Evolutionary conservation across 2,113 vertebrate species (phyloP).

Genomic region (Ibidorhyncha struthersii): DNA sequence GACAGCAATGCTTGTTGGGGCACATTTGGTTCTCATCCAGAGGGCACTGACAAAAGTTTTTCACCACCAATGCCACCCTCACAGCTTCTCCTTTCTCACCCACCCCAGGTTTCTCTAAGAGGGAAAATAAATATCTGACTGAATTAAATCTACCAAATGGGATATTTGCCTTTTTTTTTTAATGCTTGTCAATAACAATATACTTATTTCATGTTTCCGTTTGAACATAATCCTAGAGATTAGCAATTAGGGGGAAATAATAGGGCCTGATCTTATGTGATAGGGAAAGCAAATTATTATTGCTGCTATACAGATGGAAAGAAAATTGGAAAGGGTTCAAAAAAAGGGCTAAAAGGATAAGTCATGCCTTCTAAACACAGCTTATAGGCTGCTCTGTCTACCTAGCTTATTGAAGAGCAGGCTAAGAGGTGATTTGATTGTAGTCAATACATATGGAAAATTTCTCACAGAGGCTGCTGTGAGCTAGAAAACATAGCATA

Average conservation of each 20-base stretch:
- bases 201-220: neutral
- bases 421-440: neutral
- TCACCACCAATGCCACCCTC: neutral
- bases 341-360: slow-evolving; percentile 31
- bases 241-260: slow-evolving; percentile 23
- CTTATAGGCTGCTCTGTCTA: neutral
- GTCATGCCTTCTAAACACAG: slow-evolving; percentile 15
- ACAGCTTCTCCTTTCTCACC: neutral
- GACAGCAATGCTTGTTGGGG: neutral
- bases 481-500: neutral
- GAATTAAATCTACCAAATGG: neutral
- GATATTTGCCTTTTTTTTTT: neutral
- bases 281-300: slow-evolving; percentile 1
- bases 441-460: neutral
- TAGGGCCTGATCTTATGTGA: neutral
- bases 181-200: slow-evolving; percentile 11
- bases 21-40: neutral
- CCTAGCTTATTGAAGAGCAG: neutral
- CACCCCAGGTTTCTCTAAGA: neutral
- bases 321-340: slow-evolving; percentile 5
- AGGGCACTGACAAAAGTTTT: neutral
- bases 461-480: neutral
- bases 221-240: slow-evolving; percentile 11
- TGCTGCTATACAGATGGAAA: neutral
- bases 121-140: neutral